Base-by-base conservation (phyloP, 2,888 invertebrate species). In the Glaucopsyche alexis region DNA sequence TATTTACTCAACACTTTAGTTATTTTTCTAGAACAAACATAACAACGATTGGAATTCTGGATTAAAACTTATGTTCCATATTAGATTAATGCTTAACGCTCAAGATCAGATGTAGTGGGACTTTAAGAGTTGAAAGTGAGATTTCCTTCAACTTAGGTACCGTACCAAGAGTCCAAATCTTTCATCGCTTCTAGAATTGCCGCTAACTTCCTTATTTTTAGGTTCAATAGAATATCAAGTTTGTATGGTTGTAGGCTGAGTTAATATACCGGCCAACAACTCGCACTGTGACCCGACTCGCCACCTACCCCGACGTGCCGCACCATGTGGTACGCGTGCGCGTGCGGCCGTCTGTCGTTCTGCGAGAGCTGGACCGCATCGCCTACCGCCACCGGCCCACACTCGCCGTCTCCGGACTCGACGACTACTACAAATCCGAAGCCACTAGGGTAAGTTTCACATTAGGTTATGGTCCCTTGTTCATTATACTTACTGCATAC, bases 361-460 rank as follows among this genome's bases (percentile, higher is more conserved):
- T 95, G 81, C 94, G 94, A 76, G 95, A 95, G 85, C 94, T 95
- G 81, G 95, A 95, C 86, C 94, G 95, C 85, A 96, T 96, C 86
- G 93, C 94, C 80, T 94, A 95, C 87, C 94, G 94, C 85, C 89
- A 93, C 77, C 94, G 96, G 77, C 95, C 96, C 49, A 87, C 88
- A 73, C 82, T 91, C 72, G 94, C 94, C 76, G 93, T 95, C 81
- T 95, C 95, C 76, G 95, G 96, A 80, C 94, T 95, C 79, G 96
- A 96, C 81, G 95, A 96, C 85, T 97, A 95, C 92, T 95, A 96
- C 90, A 96, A 96, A 91, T 96, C 97, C 79, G 95, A 95, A 84
- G 93, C 95, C 80, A 94, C 95, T 81, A 95, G 95, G 95, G 96
- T 96, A 93, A 94, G 65, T 14, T 40, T 40, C 29, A 29, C 29